These are phyloP conservation scores for Ophion obscuratus DNA, from an alignment of 2,888 invertebrate genomes.

Conservation along the genomic window DNA sequence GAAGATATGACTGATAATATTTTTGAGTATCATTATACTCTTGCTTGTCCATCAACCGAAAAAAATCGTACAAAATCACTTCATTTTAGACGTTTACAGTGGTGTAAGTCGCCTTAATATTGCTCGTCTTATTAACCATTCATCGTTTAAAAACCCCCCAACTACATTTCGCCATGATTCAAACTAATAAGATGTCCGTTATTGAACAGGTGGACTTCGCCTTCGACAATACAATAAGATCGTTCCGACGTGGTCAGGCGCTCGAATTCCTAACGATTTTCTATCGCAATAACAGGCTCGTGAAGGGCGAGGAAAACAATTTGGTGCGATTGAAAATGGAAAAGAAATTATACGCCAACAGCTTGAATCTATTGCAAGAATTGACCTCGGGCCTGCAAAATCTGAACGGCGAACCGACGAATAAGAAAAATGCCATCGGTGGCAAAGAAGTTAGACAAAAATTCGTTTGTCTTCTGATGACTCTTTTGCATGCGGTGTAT, in stretches of 20 bases:
- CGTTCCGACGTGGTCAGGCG: constrained; percentile 89
- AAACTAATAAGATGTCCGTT: not conserved
- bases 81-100: too few relatives aligned
- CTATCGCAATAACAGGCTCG: constrained; percentile 86
- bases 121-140: not conserved
- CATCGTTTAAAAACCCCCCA: not conserved
- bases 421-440: constrained; percentile 59
- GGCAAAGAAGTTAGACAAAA: constrained; percentile 85
- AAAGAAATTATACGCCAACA: constrained; percentile 83
- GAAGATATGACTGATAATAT: too few relatives aligned
- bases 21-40: too few relatives aligned
- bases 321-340: constrained; percentile 84
- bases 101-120: too few relatives aligned
- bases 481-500: constrained; percentile 84
- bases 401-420: constrained; percentile 74
- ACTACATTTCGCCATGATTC: not conserved
- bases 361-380: constrained; percentile 83
- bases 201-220: constrained; percentile 84
- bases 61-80: too few relatives aligned
- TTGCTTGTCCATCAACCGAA: too few relatives aligned
- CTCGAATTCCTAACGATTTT: constrained; percentile 88
- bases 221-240: constrained; percentile 87
- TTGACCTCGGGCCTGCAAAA: constrained; percentile 77
- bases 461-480: constrained; percentile 86
- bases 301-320: constrained; percentile 82